These are phyloP conservation scores for Agrochola lychnidis DNA, from an alignment of 2,888 invertebrate genomes.

Conservation along the genomic window DNA sequence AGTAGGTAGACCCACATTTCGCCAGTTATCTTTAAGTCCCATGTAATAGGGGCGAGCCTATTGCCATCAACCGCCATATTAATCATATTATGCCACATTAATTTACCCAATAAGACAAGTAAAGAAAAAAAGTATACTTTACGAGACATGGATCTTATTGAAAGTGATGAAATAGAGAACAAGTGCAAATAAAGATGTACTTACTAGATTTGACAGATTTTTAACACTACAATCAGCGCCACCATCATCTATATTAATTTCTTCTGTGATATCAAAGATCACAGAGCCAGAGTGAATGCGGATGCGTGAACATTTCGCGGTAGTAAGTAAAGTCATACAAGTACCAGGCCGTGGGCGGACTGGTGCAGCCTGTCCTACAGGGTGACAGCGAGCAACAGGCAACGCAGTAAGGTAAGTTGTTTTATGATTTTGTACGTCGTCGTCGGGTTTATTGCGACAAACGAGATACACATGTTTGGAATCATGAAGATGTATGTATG, in stretches of 20 bases:
- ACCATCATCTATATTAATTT: no score
- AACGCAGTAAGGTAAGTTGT: slow-evolving; percentile 57
- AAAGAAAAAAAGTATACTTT: no score
- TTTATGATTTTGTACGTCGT: slow-evolving; percentile 4
- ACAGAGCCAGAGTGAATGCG: slow-evolving; percentile 12
- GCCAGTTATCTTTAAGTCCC: no score
- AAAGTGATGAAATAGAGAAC: no score
- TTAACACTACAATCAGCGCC: background rate
- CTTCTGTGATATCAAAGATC: background rate
- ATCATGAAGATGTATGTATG: background rate
- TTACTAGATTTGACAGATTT: background rate
- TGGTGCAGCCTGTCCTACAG: slow-evolving; percentile 56
- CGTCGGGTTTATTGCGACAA: slow-evolving; percentile 11
- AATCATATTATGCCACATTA: no score
- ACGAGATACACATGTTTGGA: slow-evolving; percentile 13
- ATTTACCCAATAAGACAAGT: no score
- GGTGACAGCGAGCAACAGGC: slow-evolving; percentile 12
- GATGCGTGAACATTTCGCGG: slow-evolving; percentile 53
- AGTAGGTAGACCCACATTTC: no score
- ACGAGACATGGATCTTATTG: no score
- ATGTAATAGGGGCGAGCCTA: no score
- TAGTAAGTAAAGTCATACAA: slow-evolving; percentile 59
- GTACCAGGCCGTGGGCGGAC: slow-evolving; percentile 65
- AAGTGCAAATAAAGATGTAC: no score
- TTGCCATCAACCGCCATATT: no score